Evolutionary conservation across 2,113 vertebrate species (phyloP), one percentile per base, ranked within the genome.

Genomic region (Corythaeola cristata): DNA sequence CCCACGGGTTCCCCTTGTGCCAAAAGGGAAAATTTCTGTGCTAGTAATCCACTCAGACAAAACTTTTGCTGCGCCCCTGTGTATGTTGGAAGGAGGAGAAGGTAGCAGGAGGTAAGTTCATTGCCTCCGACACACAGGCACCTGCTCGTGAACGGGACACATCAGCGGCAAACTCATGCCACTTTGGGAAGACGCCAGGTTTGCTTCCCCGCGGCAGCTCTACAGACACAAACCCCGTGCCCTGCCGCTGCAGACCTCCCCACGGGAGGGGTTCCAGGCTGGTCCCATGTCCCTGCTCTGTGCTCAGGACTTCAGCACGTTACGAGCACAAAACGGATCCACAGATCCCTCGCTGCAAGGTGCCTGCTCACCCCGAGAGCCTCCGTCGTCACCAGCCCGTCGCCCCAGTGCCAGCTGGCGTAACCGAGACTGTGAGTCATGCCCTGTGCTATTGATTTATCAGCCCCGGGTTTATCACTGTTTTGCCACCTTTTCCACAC

Each of bases 231-330:
- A 28, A 50, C 50, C 53, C 27, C 28, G 39, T 2, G 3, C 12
- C 13, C 8, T 8, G 9, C 8, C 53, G 63, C 84, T 15, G 37
- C 27, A 78, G 56, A 56, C 60, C 26, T 52, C 79, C 56, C 74
- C 60, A 16, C 2, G 1, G 41, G 33, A 74, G 23, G 21, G 32
- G 5, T 37, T 87, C 39, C 69, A 50, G 76, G 41, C 44, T 44
- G 32, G 37, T 35, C 56, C 53, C 5, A 1, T 2, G 5, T 27
- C 41, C 62, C 58, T 1, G 2, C 63, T 35, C 63, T 53, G 37
- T 0, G 0, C 7, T 76, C 35, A 53, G 75, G 39, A 80, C 32
- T 83, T 27, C 15, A 30, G 52, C 28, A 59, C 0, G 0, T 10
- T 18, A 28, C 41, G 8, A 78, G 76, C 17, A 78, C 33, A 33